Evolutionary conservation across 2,113 vertebrate species (phyloP).

Genomic region (Centrocercus urophasianus): DNA sequence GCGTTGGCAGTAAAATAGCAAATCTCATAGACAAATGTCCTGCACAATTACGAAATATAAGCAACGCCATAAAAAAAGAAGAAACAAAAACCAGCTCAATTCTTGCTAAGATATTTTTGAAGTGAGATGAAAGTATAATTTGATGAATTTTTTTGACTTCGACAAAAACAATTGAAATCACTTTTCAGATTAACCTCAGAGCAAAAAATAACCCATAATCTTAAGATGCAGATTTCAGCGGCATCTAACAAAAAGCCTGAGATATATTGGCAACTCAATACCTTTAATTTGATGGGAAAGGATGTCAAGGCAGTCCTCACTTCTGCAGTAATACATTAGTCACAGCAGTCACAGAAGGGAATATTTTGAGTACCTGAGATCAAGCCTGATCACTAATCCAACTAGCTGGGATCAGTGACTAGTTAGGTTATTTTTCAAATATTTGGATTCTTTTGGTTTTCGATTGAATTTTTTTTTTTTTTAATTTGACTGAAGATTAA

Average conservation of each 20-base stretch:
- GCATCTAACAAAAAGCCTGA: neutral
- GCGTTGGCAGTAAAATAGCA: neutral
- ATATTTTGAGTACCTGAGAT: neutral
- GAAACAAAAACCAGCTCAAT: neutral
- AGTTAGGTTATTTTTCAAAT: neutral
- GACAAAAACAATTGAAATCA: neutral
- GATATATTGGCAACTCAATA: neutral
- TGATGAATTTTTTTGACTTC: neutral
- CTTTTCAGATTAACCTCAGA: neutral
- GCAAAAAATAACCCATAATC: neutral
- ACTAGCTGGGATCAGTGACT: neutral
- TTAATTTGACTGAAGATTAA: neutral
- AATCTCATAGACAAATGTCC: neutral
- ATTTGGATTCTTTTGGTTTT: neutral
- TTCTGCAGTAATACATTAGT: neutral
- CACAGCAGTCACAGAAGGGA: neutral
- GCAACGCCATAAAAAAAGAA: neutral
- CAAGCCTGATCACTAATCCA: neutral
- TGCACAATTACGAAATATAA: neutral
- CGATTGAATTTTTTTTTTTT: neutral
- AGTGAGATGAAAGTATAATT: neutral
- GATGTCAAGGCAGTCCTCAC: neutral
- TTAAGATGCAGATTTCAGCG: neutral
- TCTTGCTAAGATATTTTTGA: neutral
- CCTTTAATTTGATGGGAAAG: conserved; percentile 10